Percentiles rank a stretch among this genome's conserved stretches.
phyloP scores from a whole-genome alignment of 1,140 invertebrate genomes.

The Drosophila subobscura region DNA sequence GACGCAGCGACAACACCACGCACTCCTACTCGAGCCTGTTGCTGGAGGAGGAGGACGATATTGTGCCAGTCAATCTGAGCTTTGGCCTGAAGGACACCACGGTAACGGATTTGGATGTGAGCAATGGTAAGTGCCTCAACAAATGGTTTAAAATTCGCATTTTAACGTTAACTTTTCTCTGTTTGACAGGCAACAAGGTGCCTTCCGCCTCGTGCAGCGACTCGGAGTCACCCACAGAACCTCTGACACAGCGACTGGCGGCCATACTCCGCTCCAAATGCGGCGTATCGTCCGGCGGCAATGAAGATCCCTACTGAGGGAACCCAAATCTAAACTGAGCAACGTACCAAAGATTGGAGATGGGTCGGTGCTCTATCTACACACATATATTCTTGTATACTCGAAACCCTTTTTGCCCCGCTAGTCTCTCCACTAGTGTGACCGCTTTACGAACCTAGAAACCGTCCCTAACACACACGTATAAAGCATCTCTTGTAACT shows the following conservation, averaged over 20 bases:
- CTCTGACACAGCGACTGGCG: conserved; percentile 85
- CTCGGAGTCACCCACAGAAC: conserved; percentile 87
- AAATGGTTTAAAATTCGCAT: neutral
- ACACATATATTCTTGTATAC: conserved; percentile 64
- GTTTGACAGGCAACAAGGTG: conserved; percentile 79
- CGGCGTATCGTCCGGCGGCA: conserved; percentile 60
- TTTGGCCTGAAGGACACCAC: conserved; percentile 52
- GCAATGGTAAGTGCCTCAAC: conserved; percentile 58
- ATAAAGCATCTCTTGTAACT: conserved; percentile 34
- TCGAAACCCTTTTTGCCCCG: conserved; percentile 55
- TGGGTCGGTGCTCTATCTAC: conserved; percentile 15
- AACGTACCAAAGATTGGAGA: neutral
- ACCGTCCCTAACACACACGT: conserved; percentile 66
- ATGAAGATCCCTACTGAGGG: conserved; percentile 57
- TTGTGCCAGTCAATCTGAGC: conserved; percentile 67
- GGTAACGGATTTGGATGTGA: conserved; percentile 71
- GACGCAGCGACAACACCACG: conserved; percentile 80
- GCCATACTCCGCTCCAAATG: conserved; percentile 84
- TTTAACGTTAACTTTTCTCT: neutral
- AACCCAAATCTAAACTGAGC: conserved; percentile 2
- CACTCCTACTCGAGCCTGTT: conserved; percentile 82
- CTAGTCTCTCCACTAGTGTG: conserved; percentile 60
- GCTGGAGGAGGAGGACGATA: conserved; percentile 83
- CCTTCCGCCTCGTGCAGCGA: conserved; percentile 84
- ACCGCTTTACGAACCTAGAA: conserved; percentile 77